Evolutionary conservation across 2,113 vertebrate genomes (phyloP), one percentile per base, ranked within the genome.

Genomic region (Chaenogobius annularis): DNA sequence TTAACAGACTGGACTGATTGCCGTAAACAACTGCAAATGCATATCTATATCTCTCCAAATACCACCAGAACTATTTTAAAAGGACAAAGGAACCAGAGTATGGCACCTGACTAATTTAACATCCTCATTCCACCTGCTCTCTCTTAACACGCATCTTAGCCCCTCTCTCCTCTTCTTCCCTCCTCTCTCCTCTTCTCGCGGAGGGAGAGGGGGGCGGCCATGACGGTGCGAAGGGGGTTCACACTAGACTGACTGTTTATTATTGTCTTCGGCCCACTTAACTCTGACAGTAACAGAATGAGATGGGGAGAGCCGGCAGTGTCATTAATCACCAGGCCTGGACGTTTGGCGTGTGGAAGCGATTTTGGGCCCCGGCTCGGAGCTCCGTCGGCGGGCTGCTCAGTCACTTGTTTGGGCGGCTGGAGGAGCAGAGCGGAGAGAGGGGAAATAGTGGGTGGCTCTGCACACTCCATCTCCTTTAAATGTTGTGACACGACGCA

Each of bases 241-340:
- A 89, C 89, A 92, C 88, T 83, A 92, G 90, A 90, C 87, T 88
- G 88, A 89, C 89, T 92, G 91, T 91, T 93, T 93, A 92, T 92
- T 92, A 92, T 92, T 91, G 91, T 92, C 90, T 90, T 80, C 88
- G 85, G 90, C 90, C 92, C 91, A 93, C 91, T 93, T 92, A 92
- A 88, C 89, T 90, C 85, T 93, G 92, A 92, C 92, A 92, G 89
- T 90, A 90, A 92, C 89, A 88, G 89, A 91, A 92, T 88, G 91
- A 93, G 90, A 90, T 93, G 92, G 90, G 86, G 89, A 89, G 89
- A 83, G 88, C 75, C 85, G 89, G 85, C 78, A 79, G 85, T 67
- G 87, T 87, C 91, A 93, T 93, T 93, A 92, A 93, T 93, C 91
- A 92, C 86, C 73, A 54, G 83, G 87, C 79, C 66, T 76, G 72